These are phyloP conservation scores for Pomacea maculata DNA, from an alignment of 1,140 invertebrate species.

Conservation along the genomic window DNA sequence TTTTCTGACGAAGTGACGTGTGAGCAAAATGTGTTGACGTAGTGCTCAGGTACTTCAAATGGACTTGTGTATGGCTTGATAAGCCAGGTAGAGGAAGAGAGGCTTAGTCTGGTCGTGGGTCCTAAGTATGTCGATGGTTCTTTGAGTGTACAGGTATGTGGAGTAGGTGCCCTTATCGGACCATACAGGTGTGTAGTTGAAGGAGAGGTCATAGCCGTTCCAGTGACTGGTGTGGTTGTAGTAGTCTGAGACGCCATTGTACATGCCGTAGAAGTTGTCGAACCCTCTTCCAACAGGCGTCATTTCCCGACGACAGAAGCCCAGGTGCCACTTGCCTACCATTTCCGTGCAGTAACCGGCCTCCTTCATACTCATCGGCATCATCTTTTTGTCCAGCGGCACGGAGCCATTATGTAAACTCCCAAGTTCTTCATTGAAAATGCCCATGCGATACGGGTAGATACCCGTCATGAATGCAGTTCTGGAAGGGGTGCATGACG, in stretches of 20 bases:
- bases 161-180: constrained; percentile 43
- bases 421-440: neutral
- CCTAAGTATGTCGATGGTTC: constrained; percentile 2
- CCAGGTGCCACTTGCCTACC: constrained; percentile 66
- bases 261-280: constrained; percentile 59
- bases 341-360: constrained; percentile 59
- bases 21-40: constrained; percentile 29
- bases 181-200: constrained; percentile 24
- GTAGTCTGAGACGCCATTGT: constrained; percentile 40
- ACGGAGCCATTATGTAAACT: constrained; percentile 36
- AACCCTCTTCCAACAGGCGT: constrained; percentile 60
- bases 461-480: neutral
- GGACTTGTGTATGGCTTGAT: constrained; percentile 42
- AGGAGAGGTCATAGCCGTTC: constrained; percentile 38
- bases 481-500: too few relatives aligned
- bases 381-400: constrained; percentile 51
- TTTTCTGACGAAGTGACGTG: constrained; percentile 1
- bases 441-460: constrained; percentile 3
- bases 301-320: constrained; percentile 59
- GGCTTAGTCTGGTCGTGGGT: constrained; percentile 21
- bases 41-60: constrained; percentile 53
- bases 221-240: constrained; percentile 36
- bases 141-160: constrained; percentile 41
- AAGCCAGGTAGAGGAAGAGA: constrained; percentile 44
- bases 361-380: constrained; percentile 52